phyloP scores from a whole-genome alignment of 1,140 invertebrate species.

The Heliconius nattereri region DNA sequence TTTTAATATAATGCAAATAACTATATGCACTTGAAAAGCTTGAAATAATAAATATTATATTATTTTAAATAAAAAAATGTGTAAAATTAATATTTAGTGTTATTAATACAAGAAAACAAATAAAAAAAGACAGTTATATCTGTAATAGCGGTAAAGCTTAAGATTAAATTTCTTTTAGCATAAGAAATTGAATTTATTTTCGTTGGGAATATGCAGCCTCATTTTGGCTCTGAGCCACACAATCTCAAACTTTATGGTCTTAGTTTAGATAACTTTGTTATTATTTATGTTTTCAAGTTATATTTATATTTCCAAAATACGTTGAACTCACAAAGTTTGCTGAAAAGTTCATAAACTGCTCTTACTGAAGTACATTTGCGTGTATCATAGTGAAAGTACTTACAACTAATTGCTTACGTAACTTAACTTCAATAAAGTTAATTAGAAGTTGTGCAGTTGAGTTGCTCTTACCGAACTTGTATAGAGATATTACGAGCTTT shows the following conservation, averaged over 20 bases:
- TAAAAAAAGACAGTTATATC: background rate
- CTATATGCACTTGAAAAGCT: too few relatives aligned
- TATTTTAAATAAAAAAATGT: too few relatives aligned
- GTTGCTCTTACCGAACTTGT: too few relatives aligned
- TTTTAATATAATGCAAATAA: too few relatives aligned
- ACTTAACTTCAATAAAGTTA: background rate
- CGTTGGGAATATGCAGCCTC: constrained; percentile 18
- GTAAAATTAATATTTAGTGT: too few relatives aligned
- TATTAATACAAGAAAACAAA: too few relatives aligned
- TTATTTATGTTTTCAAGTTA: constrained; percentile 24
- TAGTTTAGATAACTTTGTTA: constrained; percentile 30
- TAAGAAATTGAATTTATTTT: constrained; percentile 30
- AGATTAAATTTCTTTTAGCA: constrained; percentile 10
- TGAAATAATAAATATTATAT: too few relatives aligned
- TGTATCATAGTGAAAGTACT: background rate
- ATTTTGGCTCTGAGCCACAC: constrained; percentile 32
- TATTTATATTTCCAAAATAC: background rate
- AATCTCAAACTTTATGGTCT: constrained; percentile 32
- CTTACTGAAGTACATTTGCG: background rate
- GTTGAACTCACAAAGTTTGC: background rate
- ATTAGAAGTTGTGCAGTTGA: background rate
- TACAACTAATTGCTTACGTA: background rate
- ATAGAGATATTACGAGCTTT: background rate
- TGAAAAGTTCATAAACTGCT: background rate
- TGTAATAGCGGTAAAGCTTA: background rate